Conservation (phyloP, 2,797 vertebrate genomes). For the Antennarius maculatus region DNA sequence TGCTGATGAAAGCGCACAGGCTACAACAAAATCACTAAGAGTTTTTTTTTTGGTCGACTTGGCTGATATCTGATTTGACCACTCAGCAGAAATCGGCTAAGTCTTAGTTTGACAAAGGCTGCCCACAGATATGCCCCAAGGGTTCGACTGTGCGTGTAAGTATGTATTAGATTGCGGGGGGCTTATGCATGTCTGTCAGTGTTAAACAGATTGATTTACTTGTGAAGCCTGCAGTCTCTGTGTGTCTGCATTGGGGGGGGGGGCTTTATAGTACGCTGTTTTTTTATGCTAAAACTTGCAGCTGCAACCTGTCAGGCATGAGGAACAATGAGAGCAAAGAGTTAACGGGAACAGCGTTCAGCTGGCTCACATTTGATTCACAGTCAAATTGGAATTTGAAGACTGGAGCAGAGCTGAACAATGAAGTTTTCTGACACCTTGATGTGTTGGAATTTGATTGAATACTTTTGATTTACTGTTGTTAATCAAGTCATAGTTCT, state of each 20-base stretch:
- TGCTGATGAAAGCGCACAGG: conserved; percentile 35
- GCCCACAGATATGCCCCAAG: conserved; percentile 49
- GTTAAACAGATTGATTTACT: conserved; percentile 62
- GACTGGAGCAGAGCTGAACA: conserved; percentile 17
- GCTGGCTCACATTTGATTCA: conserved; percentile 43
- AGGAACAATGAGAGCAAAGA: conserved; percentile 64
- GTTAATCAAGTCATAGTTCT: conserved; percentile 15
- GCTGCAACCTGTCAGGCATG: conserved; percentile 73
- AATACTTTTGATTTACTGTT: conserved; percentile 25
- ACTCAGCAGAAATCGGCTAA: conserved; percentile 58
- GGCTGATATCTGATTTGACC: conserved; percentile 53
- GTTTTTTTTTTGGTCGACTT: conserved; percentile 31
- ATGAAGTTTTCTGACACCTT: conserved; percentile 26
- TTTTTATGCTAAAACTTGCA: conserved; percentile 71
- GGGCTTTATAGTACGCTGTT: conserved; percentile 66
- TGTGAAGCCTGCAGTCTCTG: conserved; percentile 44
- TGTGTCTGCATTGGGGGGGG: conserved; percentile 18
- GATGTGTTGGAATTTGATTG: conserved; percentile 22
- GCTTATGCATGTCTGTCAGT: conserved; percentile 56
- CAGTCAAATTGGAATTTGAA: conserved; percentile 30
- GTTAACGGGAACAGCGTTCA: conserved; percentile 42
- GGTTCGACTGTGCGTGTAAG: conserved; percentile 51
- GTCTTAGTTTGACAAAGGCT: conserved; percentile 56
- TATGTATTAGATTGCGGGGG: conserved; percentile 39
- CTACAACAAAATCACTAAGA: conserved; percentile 18